These are phyloP conservation scores for Copidosoma floridanum DNA, from an alignment of 1,140 invertebrate species.

Conservation along the genomic window DNA sequence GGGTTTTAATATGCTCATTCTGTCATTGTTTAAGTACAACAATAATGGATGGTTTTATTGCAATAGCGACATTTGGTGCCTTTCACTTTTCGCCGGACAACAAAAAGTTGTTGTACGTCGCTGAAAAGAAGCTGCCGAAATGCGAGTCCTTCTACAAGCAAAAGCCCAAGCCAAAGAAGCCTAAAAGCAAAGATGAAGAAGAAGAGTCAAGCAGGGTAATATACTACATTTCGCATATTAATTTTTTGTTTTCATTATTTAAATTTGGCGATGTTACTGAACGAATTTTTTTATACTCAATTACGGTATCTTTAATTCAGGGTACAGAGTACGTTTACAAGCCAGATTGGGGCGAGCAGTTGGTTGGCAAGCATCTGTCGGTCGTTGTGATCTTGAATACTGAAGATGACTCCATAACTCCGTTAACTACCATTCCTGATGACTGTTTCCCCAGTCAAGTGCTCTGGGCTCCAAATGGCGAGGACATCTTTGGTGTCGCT, in stretches of 20 bases:
- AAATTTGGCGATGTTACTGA: no score
- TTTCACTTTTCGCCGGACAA: constrained; percentile 73
- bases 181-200: constrained; percentile 42
- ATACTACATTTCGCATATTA: not conserved
- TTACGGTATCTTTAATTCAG: constrained; percentile 46
- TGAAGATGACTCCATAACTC: constrained; percentile 57
- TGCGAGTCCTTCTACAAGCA: constrained; percentile 71
- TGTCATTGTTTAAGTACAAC: no score
- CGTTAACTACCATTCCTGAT: constrained; percentile 61
- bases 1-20: constrained; percentile 16
- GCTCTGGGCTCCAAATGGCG: constrained; percentile 64
- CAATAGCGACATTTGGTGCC: constrained; percentile 68
- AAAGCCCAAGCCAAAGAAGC: constrained; percentile 36
- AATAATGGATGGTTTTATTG: constrained; percentile 16
- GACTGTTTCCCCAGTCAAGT: constrained; percentile 65
- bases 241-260: constrained; percentile 25
- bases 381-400: constrained; percentile 70
- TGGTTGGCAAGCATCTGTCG: constrained; percentile 65
- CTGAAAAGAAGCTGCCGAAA: constrained; percentile 75
- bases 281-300: constrained; percentile 5
- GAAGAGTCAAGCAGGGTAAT: constrained; percentile 39
- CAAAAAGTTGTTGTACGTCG: constrained; percentile 73
- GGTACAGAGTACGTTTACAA: constrained; percentile 70
- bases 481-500: constrained; percentile 69
- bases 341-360: constrained; percentile 81